Evolutionary conservation across 1,140 invertebrate species (phyloP), one percentile per base, ranked within the genome.

Genomic region (Drosophila simulans): DNA sequence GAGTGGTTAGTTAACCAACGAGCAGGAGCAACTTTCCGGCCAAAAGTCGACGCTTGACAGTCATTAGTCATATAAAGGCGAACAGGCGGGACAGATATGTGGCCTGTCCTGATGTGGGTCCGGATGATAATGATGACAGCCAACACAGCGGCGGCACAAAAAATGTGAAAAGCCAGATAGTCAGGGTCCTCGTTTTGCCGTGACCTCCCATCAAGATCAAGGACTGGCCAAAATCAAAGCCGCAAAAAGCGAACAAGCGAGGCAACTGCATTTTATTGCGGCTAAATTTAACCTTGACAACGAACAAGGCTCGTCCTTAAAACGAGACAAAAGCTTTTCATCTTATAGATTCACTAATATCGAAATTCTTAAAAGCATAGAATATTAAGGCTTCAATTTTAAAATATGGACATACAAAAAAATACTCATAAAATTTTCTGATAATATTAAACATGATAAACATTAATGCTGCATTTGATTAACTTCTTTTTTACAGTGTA

Each of bases 1-100:
- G 49, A 49, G 59, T 5, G 42, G 64, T 31, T 52, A 48, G 40
- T 56, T 70, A 71, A 70, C 17, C 56, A 39, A 13, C 15, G 46
- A 52, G 10, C 59, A 52, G 64, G 59, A 68, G 31, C 54, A 56
- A 63, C 54, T 64, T 75, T 70, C 37, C 65, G 55, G 46, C 65
- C 53, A 58, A 80, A 85, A 85, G 64, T 81, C 68, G 75, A 52
- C 56, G 83, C 59, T 57, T 88, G 83, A 88, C 83, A 88, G 68
- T 89, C 85, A 88, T 88, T 89, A 89, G 83, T 74, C 73, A 83
- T 80, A 71, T 73, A 45, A 89, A 88, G 20, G 64, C 60, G 63
- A 64, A 54, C 25, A 22, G 51, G 54, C 51, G n/a, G 40, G 8
- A 46, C 74, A 55, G 62, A 69, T 69, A 45, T 68, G 34, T 74